Evolutionary conservation across 2,888 invertebrate genomes (phyloP).

Genomic region (Sinelater perroti): DNA sequence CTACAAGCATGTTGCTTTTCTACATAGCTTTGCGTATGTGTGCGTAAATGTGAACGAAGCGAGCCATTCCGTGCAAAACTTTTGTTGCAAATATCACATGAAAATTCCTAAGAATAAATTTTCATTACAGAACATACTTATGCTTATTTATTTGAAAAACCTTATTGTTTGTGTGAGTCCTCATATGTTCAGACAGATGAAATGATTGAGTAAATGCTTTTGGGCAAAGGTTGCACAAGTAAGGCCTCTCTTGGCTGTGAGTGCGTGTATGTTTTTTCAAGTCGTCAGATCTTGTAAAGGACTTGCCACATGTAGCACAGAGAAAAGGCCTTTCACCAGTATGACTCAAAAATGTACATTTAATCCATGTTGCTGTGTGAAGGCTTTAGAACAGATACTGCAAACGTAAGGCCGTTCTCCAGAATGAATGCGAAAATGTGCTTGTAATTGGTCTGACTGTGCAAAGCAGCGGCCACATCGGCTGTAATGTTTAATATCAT

Average conservation of each 20-base stretch:
- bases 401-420: conserved; percentile 50
- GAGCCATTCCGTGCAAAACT: conserved; percentile 44
- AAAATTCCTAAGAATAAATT: conserved; percentile 32
- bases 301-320: conserved; percentile 50
- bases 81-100: conserved; percentile 43
- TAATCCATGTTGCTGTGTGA: conserved; percentile 52
- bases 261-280: conserved; percentile 49
- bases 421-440: conserved; percentile 46
- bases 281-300: conserved; percentile 50
- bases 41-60: conserved; percentile 43
- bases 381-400: conserved; percentile 50
- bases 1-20: conserved; percentile 41
- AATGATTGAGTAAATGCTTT: conserved; percentile 44
- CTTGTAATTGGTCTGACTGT: conserved; percentile 47
- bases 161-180: conserved; percentile 43
- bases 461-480: conserved; percentile 47
- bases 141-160: conserved; percentile 3
- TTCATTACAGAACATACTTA: not conserved
- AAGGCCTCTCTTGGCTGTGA: conserved; percentile 51
- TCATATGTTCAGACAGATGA: conserved; percentile 44
- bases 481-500: conserved; percentile 22
- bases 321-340: conserved; percentile 50
- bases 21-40: conserved; percentile 41
- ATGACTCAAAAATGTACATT: conserved; percentile 52
- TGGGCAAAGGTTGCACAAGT: conserved; percentile 47